A percentile compares a stretch with the other conserved stretches of the same genome.
Evolutionary conservation across 2,888 invertebrate species (phyloP).

Genomic region (Plusia festucae): DNA sequence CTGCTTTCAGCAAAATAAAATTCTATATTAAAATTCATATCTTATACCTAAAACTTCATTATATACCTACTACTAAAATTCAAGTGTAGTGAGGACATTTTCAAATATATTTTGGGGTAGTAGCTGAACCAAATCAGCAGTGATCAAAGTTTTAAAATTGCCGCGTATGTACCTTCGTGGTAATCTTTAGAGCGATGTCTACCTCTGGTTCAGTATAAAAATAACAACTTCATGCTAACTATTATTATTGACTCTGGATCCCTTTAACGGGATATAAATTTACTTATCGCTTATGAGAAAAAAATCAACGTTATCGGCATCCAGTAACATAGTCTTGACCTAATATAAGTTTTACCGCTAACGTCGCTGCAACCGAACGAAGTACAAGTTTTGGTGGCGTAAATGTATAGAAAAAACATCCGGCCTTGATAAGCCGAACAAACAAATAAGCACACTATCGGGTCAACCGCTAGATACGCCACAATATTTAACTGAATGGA

Average conservation of each 20-base stretch:
- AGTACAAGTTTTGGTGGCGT: slow-evolving; percentile 84
- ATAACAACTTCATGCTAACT: slow-evolving; percentile 49
- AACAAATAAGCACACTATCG: slow-evolving; percentile 88
- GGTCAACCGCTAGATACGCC: slow-evolving; percentile 86
- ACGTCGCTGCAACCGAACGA: slow-evolving; percentile 79
- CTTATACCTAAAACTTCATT: too few species aligned
- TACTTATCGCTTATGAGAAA: slow-evolving; percentile 71
- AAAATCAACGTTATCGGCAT: slow-evolving; percentile 77
- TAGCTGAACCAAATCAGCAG: too few species aligned
- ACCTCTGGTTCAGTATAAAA: slow-evolving; percentile 45
- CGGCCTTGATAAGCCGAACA: slow-evolving; percentile 88
- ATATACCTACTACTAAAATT: too few species aligned
- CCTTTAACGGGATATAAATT: slow-evolving; percentile 63
- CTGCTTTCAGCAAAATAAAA: too few species aligned
- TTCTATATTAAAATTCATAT: too few species aligned
- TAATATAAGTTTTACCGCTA: slow-evolving; percentile 83
- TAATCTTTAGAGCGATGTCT: slow-evolving; percentile 14
- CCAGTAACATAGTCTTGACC: slow-evolving; percentile 82
- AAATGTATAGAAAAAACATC: slow-evolving; percentile 89
- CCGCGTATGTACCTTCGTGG: slow-evolving; percentile 14
- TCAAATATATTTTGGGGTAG: too few species aligned
- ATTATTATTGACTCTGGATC: slow-evolving; percentile 63
- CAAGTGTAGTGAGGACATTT: too few species aligned
- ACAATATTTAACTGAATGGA: slow-evolving; percentile 79
- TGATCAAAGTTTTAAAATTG: background rate